Evolutionary conservation across 2,888 invertebrate species (phyloP).

Genomic region (Epirrhoe alternata): DNA sequence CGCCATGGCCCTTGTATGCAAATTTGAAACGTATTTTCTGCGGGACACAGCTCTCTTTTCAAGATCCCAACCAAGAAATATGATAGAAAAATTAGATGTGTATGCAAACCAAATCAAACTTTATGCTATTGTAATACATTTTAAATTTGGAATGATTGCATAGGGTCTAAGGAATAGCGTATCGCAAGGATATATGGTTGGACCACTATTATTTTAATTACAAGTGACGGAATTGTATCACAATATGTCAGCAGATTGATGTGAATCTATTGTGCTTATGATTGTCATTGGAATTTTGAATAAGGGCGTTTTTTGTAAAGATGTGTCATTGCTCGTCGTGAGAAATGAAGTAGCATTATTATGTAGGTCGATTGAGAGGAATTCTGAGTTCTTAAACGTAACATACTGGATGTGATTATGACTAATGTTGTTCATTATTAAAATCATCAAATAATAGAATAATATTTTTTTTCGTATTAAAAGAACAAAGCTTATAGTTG

Average conservation of each 20-base stretch:
- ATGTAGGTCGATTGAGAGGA: conserved; percentile 15
- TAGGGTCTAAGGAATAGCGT: conserved; percentile 55
- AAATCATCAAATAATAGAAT: neutral
- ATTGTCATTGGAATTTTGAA: conserved; percentile 45
- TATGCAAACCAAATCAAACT: conserved; percentile 1
- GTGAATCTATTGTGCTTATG: conserved; percentile 47
- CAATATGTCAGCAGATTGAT: conserved; percentile 71
- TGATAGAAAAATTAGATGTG: neutral
- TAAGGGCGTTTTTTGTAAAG: conserved; percentile 37
- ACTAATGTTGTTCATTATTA: neutral
- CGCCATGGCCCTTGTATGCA: neutral
- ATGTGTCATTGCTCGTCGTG: conserved; percentile 37
- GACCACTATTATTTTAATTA: conserved; percentile 73
- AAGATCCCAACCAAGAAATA: neutral
- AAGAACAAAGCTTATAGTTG: too few relatives aligned
- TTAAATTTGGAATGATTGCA: neutral
- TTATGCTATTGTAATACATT: conserved; percentile 11
- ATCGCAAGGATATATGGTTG: conserved; percentile 65
- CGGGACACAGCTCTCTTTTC: neutral
- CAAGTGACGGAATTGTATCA: conserved; percentile 79
- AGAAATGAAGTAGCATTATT: conserved; percentile 37
- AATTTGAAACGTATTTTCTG: conserved; percentile 4
- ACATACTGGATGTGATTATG: neutral
- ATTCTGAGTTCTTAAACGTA: neutral
- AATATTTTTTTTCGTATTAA: neutral